Evolutionary conservation across 2,113 vertebrate genomes (phyloP).

Genomic region (Pica pica): DNA sequence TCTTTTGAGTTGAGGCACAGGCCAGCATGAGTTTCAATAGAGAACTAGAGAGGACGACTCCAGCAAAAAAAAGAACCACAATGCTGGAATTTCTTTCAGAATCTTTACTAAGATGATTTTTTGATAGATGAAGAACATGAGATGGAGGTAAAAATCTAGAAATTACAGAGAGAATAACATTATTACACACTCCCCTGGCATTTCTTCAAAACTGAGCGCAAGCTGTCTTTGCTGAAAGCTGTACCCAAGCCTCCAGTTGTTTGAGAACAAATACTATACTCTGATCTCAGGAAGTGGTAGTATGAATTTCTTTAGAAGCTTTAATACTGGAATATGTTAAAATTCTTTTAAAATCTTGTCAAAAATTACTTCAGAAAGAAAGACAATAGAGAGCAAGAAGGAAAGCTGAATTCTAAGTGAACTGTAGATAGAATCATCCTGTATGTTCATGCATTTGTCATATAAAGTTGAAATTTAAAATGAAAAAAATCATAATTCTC

Average conservation of each 20-base stretch:
- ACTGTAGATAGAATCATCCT: not conserved
- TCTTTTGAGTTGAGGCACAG: not conserved
- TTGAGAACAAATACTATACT: not conserved
- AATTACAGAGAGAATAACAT: not conserved
- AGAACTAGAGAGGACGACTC: not conserved
- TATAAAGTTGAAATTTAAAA: not conserved
- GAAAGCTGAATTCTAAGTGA: not conserved
- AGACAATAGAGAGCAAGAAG: not conserved
- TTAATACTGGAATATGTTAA: not conserved
- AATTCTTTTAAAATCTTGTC: not conserved
- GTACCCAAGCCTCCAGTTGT: not conserved
- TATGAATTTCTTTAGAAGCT: not conserved
- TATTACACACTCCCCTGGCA: not conserved
- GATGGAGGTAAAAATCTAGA: not conserved
- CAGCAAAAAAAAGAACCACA: not conserved
- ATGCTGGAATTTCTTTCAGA: not conserved
- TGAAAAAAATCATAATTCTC: not conserved
- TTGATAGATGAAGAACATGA: not conserved
- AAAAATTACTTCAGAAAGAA: not conserved
- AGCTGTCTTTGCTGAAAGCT: not conserved
- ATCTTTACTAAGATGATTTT: not conserved
- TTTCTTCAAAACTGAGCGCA: not conserved
- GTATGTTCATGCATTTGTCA: not conserved
- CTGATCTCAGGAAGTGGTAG: not conserved
- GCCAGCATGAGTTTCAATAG: not conserved